Evolutionary conservation across 2,888 invertebrate species (phyloP), one percentile per base, ranked within the genome.

Genomic region (Drosophila meridiana): DNA sequence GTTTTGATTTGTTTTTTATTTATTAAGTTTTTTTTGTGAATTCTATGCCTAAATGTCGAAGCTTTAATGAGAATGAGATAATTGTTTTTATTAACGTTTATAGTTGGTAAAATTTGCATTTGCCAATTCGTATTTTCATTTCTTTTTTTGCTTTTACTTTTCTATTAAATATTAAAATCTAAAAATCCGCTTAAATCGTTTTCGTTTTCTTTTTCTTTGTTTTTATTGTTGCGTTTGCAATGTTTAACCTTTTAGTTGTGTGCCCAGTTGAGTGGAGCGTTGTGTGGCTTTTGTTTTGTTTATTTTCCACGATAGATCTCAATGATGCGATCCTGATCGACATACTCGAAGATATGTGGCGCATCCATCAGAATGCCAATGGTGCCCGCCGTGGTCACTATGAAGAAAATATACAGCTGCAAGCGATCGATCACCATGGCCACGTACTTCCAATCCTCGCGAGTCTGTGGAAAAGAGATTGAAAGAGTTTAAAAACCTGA

Each of bases 361-460:
- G 99, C 99, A 93, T 99, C 98, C 97, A 99, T 98, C 62, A 99
- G 94, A 86, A 99, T 99, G 66, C 98, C 98, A 77, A 98, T 96
- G 9, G 99, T 99, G 40, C 99, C 99, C 63, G 97, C 97, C 50
- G 98, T 97, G 76, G 99, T 99, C 59, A 99, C 98, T 84, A 98
- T 95, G 94, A 99, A 98, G 94, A 99, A 99, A 92, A 99, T 97
- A 94, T 98, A 99, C 81, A 99, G 94, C 93, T 99, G 98, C 85
- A 99, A 95, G 90, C 99, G 96, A 94, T 99, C 99, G 92, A 99
- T 98, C 74, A 99, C 99, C 97, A 99, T 98, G 69, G 99, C 99
- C 65, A 99, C 98, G 93, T 99, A 99, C 92, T 99, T 98, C 99
- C 99, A 99, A 94, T 99, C 99, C 94, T 99, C 99, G 73, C 99